phyloP scores from a whole-genome alignment of 2,888 invertebrate genomes.

The Eudemis profundana region DNA sequence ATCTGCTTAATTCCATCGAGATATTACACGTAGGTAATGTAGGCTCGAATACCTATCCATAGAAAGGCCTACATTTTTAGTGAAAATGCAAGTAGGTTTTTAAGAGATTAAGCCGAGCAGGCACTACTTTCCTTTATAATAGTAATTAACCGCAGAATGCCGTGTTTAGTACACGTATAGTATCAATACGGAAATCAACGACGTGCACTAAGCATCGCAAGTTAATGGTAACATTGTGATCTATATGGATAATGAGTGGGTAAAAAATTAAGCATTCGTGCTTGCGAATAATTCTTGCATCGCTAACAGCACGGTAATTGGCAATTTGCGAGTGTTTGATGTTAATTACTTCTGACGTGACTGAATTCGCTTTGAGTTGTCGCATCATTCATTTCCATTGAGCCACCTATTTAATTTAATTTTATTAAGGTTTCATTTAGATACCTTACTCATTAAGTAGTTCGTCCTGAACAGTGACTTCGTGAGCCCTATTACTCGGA shows the following conservation, averaged over 20 bases:
- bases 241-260: conserved; percentile 37
- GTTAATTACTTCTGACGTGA: conserved; percentile 34
- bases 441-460: no score
- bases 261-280: conserved; percentile 37
- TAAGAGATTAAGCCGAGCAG: background rate
- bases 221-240: conserved; percentile 35
- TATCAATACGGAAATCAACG: conserved; percentile 21
- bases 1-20: no score
- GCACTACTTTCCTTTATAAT: background rate
- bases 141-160: conserved; percentile 6
- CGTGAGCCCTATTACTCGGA: no score
- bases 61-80: no score
- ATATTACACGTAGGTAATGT: no score
- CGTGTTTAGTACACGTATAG: conserved; percentile 7
- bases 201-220: conserved; percentile 18
- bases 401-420: no score
- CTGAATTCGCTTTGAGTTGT: conserved; percentile 6
- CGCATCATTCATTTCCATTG: conserved; percentile 11
- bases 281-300: conserved; percentile 35
- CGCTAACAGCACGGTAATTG: conserved; percentile 40
- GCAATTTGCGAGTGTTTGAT: conserved; percentile 31
- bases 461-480: no score
- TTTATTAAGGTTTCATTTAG: no score
- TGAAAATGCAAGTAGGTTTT: background rate
- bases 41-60: no score